Percentiles rank a stretch among this genome's conserved stretches.
Conservation (phyloP, 2,888 invertebrate genomes). For the Eucriotettix oculatus region DNA sequence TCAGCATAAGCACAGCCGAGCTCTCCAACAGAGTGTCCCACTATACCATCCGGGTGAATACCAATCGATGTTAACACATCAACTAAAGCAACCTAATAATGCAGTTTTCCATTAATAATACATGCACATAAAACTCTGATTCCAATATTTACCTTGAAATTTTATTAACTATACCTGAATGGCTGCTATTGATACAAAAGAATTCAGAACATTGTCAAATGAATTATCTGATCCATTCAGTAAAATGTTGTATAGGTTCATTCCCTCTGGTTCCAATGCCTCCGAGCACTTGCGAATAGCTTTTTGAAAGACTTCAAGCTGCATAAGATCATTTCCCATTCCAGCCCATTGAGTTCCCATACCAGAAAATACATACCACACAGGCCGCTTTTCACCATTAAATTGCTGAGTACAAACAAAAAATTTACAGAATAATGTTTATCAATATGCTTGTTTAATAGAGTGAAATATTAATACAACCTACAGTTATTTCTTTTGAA, state of each 20-base stretch:
- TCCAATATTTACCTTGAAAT: background rate
- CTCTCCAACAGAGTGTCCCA: constrained; percentile 92
- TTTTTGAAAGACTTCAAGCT: constrained; percentile 61
- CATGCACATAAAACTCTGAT: too few relatives aligned
- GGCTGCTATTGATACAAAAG: constrained; percentile 87
- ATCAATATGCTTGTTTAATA: background rate
- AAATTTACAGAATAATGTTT: background rate
- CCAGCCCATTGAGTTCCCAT: constrained; percentile 98
- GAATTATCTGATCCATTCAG: constrained; percentile 56
- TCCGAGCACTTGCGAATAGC: constrained; percentile 62
- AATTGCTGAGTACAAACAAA: constrained; percentile 18
- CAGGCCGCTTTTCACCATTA: constrained; percentile 49
- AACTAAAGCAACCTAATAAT: constrained; percentile 62
- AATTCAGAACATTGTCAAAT: constrained; percentile 73
- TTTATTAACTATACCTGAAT: constrained; percentile 49
- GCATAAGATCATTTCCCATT: constrained; percentile 80
- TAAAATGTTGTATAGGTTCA: constrained; percentile 70
- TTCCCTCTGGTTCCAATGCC: constrained; percentile 56
- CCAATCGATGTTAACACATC: constrained; percentile 64
- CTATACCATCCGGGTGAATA: constrained; percentile 79
- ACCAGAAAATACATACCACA: constrained; percentile 93
- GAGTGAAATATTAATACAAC: constrained; percentile 2
- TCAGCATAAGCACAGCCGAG: constrained; percentile 93
- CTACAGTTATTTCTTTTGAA: constrained; percentile 33
- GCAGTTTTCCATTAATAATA: background rate